These are phyloP conservation scores for Xyrichtys novacula DNA, from an alignment of 2,797 vertebrate genomes.

Conservation along the genomic window DNA sequence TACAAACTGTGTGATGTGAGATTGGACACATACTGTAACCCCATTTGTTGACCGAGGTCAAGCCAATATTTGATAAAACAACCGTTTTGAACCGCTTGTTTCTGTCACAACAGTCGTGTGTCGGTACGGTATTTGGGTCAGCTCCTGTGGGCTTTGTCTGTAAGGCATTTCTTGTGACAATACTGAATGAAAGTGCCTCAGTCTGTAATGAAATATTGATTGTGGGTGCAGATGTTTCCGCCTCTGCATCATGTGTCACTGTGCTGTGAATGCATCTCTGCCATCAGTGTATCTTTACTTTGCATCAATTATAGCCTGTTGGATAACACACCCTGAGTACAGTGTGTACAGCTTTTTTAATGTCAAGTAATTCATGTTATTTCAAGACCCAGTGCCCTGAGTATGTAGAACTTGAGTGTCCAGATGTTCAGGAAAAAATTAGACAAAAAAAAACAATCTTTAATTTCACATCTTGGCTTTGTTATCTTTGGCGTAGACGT, in stretches of 20 bases:
- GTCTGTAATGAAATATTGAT: constrained; percentile 74
- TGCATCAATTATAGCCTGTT: background rate
- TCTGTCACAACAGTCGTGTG: constrained; percentile 30
- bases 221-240: constrained; percentile 64
- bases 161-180: constrained; percentile 37
- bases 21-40: constrained; percentile 12
- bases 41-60: constrained; percentile 16
- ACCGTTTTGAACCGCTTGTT: constrained; percentile 29
- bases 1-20: constrained; percentile 26
- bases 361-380: background rate
- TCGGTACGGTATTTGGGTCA: constrained; percentile 58
- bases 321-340: background rate
- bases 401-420: background rate
- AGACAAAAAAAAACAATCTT: background rate
- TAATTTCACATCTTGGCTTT: background rate
- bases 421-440: background rate
- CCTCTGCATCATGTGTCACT: constrained; percentile 41
- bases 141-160: constrained; percentile 40
- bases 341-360: background rate
- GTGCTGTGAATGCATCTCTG: constrained; percentile 19
- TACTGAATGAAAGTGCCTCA: constrained; percentile 13
- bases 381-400: background rate
- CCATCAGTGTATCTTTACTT: background rate
- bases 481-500: background rate
- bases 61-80: constrained; percentile 38